Conservation (phyloP, 2,113 vertebrate genomes). For the Alouatta palliata region DNA sequence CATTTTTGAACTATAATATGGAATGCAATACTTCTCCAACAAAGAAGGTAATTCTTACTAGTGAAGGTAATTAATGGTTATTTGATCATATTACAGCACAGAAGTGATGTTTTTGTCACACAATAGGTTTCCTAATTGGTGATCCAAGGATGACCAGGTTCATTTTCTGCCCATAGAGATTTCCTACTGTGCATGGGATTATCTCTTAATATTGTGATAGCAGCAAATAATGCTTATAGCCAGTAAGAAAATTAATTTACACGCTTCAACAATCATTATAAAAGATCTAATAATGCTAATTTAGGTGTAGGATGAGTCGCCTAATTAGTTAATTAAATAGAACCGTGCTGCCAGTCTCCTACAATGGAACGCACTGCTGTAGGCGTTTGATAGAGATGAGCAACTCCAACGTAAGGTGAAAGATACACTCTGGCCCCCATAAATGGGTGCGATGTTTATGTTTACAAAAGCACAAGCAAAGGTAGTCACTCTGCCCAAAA, state of each 20-base stretch:
- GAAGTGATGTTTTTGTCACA: constrained; percentile 82
- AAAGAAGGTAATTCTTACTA: constrained; percentile 80
- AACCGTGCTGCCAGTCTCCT: constrained; percentile 65
- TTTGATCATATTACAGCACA: constrained; percentile 81
- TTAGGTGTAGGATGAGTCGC: constrained; percentile 82
- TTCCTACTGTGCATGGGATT: constrained; percentile 83
- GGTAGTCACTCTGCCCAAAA: constrained; percentile 4
- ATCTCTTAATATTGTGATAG: constrained; percentile 76
- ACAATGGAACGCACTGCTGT: constrained; percentile 57
- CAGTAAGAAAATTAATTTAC: constrained; percentile 84
- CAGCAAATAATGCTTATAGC: constrained; percentile 81
- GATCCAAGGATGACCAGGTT: constrained; percentile 76
- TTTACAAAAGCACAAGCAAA: not conserved
- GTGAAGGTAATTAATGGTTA: constrained; percentile 84
- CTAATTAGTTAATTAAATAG: constrained; percentile 82
- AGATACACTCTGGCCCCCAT: constrained; percentile 55
- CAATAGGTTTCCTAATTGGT: constrained; percentile 82
- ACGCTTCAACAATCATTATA: constrained; percentile 83
- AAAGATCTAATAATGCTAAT: constrained; percentile 81
- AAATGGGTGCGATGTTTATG: constrained; percentile 33
- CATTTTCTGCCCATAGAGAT: constrained; percentile 80
- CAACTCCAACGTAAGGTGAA: constrained; percentile 64
- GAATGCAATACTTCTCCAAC: constrained; percentile 78
- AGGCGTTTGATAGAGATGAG: constrained; percentile 72
- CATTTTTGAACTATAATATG: constrained; percentile 78